phyloP scores from a whole-genome alignment of 2,888 invertebrate genomes.

The Anarsia innoxiella region DNA sequence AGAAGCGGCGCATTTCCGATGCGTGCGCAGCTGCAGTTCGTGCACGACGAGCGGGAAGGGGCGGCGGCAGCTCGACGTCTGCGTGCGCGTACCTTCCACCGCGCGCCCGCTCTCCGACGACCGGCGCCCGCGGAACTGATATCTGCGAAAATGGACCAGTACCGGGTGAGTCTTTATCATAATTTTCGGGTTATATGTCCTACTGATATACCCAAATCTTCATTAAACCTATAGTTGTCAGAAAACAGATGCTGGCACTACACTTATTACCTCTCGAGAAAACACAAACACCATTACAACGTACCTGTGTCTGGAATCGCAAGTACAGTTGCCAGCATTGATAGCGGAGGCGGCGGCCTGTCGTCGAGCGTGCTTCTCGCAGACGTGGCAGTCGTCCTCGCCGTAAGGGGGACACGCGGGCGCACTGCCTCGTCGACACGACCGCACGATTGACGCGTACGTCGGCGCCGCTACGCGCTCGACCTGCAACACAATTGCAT shows the following conservation, averaged over 20 bases:
- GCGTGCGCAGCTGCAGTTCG: slow-evolving; percentile 43
- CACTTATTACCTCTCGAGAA: no score
- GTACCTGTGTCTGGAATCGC: slow-evolving; percentile 50
- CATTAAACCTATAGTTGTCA: no score
- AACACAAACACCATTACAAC: no score
- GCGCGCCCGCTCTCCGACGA: slow-evolving; percentile 27
- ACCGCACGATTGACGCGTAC: slow-evolving; percentile 75
- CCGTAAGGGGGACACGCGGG: slow-evolving; percentile 27
- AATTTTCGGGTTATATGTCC: no score
- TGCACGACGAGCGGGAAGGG: slow-evolving; percentile 60
- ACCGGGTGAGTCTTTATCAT: no score
- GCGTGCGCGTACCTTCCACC: no score
- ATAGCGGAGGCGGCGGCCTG: slow-evolving; percentile 54
- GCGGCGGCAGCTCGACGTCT: no score
- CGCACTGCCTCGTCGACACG: slow-evolving; percentile 45
- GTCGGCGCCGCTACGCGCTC: slow-evolving; percentile 81
- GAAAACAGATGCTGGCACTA: neutral
- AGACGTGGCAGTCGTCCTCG: slow-evolving; percentile 22
- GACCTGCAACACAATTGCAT: slow-evolving; percentile 62
- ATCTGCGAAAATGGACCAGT: no score
- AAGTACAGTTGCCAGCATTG: slow-evolving; percentile 41
- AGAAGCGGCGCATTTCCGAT: slow-evolving; percentile 9
- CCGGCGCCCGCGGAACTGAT: slow-evolving; percentile 29
- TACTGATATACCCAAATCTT: no score
- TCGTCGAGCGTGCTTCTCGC: slow-evolving; percentile 48